Conservation (phyloP, 2,113 vertebrate genomes). For the Gobius niger region DNA sequence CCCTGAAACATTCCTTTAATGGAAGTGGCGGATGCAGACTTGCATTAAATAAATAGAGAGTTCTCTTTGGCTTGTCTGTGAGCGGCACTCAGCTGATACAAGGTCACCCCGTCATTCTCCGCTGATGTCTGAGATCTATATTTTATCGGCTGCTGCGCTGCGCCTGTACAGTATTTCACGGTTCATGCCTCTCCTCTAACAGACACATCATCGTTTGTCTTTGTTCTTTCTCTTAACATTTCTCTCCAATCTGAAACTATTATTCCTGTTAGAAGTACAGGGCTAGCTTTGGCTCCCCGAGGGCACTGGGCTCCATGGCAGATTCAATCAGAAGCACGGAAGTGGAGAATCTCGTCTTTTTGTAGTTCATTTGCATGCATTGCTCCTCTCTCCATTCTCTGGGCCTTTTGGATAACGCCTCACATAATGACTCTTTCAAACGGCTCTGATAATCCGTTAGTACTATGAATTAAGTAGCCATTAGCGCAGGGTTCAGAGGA, state of each 20-base stretch:
- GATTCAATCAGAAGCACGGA: conserved; percentile 58
- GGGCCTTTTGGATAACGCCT: conserved; percentile 51
- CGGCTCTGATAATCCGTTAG: conserved; percentile 68
- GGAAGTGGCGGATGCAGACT: conserved; percentile 1
- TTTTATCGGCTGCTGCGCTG: conserved; percentile 43
- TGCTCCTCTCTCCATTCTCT: conserved; percentile 40
- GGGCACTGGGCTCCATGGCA: conserved; percentile 40
- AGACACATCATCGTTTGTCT: conserved; percentile 42
- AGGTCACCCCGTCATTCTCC: conserved; percentile 44
- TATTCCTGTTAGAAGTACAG: conserved; percentile 59
- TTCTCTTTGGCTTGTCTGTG: conserved; percentile 21
- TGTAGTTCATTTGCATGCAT: conserved; percentile 66
- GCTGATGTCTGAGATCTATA: conserved; percentile 43
- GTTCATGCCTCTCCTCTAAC: not conserved
- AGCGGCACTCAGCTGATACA: conserved; percentile 22
- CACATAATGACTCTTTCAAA: conserved; percentile 71
- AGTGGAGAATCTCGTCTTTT: conserved; percentile 44
- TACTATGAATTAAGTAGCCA: conserved; percentile 66
- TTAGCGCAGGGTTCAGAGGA: conserved; percentile 49
- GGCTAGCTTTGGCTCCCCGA: conserved; percentile 36
- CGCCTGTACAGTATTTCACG: conserved; percentile 16
- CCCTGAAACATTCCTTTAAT: not conserved
- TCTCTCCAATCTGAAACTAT: conserved; percentile 49
- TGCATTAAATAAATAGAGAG: conserved; percentile 16
- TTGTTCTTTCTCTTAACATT: conserved; percentile 32